Evolutionary conservation across 2,888 invertebrate species (phyloP).

Genomic region (Carabus problematicus): DNA sequence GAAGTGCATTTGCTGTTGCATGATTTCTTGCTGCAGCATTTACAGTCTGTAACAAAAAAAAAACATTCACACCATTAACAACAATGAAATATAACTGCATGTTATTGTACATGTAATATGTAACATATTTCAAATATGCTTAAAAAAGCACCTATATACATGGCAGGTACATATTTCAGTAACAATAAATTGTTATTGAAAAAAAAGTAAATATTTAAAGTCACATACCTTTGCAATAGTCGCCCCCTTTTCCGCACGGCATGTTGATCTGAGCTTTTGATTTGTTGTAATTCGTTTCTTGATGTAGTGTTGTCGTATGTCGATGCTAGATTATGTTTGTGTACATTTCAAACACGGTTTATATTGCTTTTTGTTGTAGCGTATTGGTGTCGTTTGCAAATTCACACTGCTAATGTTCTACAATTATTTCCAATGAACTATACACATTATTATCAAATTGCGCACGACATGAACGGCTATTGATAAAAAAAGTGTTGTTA

Average conservation of each 20-base stretch:
- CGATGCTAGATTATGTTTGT: conserved; percentile 3
- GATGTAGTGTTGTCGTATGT: conserved; percentile 14
- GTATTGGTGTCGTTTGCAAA: conserved; percentile 33
- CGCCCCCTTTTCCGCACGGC: conserved; percentile 39
- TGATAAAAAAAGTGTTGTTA: neutral
- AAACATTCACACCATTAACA: neutral
- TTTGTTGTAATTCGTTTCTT: conserved; percentile 15
- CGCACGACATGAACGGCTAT: conserved; percentile 1
- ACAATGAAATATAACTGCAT: neutral
- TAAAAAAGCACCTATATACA: neutral
- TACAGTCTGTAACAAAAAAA: conserved; percentile 15
- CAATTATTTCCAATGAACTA: conserved; percentile 15
- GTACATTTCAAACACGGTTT: conserved; percentile 1
- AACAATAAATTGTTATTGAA: conserved; percentile 4
- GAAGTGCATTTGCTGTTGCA: conserved; percentile 39
- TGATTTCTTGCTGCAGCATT: conserved; percentile 8
- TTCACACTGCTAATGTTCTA: conserved; percentile 25
- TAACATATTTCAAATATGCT: neutral
- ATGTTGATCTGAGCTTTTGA: conserved; percentile 20
- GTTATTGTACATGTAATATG: neutral
- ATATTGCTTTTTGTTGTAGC: conserved; percentile 1
- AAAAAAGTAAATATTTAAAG: neutral
- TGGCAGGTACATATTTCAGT: neutral
- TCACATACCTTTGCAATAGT: conserved; percentile 37
- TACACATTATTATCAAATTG: neutral